phyloP scores from a whole-genome alignment of 1,140 invertebrate species.

The Dermatophagoides farinae region DNA sequence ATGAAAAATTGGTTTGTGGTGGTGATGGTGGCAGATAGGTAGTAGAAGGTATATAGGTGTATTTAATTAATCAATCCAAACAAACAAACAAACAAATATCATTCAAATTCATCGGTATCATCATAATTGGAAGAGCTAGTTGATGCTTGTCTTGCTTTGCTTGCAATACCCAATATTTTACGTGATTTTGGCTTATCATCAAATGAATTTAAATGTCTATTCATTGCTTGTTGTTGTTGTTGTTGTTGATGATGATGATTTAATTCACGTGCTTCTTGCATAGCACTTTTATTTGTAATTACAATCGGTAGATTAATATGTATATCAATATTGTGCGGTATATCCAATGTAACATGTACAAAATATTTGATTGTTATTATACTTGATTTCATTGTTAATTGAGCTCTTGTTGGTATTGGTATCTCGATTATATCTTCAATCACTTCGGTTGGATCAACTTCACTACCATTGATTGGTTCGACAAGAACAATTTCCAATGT shows the following conservation, averaged over 20 bases:
- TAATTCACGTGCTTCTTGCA: neutral
- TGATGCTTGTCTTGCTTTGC: too few relatives aligned
- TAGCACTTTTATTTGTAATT: neutral
- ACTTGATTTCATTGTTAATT: neutral
- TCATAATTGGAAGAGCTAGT: neutral
- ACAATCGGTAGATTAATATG: slow-evolving; percentile 8
- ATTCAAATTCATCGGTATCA: neutral
- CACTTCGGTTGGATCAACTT: neutral
- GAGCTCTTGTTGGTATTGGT: neutral
- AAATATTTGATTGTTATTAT: slow-evolving; percentile 9
- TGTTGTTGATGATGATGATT: neutral
- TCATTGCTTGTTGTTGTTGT: neutral
- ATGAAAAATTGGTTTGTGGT: too few relatives aligned
- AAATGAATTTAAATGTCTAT: neutral
- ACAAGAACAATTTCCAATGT: neutral
- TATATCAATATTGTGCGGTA: slow-evolving; percentile 7
- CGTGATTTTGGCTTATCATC: neutral
- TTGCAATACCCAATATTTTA: too few relatives aligned
- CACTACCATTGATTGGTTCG: neutral
- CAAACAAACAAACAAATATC: too few relatives aligned
- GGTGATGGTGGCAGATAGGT: too few relatives aligned
- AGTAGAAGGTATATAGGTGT: too few relatives aligned
- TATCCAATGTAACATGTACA: slow-evolving; percentile 10
- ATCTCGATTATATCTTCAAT: neutral
- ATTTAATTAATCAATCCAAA: too few relatives aligned